Evolutionary conservation across 1,140 invertebrate genomes (phyloP).

Genomic region (Trinorchestia longiramus): DNA sequence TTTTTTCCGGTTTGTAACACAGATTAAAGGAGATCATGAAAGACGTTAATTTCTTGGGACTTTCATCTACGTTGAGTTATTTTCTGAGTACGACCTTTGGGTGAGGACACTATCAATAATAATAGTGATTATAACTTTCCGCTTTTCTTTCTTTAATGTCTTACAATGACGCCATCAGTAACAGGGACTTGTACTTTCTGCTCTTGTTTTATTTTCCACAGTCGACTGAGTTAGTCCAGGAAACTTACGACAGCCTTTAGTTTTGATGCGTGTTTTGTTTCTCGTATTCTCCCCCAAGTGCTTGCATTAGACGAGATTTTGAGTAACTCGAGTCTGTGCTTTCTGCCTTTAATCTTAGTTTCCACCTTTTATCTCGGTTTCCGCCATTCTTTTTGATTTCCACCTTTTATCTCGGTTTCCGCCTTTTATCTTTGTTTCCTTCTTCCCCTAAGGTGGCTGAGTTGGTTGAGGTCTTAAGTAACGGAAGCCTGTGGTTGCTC

Average conservation of each 20-base stretch:
- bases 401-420: not conserved
- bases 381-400: not conserved
- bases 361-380: not conserved
- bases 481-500: constrained; percentile 34
- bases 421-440: not conserved
- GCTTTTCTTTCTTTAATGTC: no score
- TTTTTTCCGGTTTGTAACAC: no score
- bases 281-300: not conserved
- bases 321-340: not conserved
- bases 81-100: no score
- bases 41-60: no score
- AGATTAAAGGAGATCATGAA: no score
- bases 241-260: not conserved
- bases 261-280: not conserved
- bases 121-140: no score
- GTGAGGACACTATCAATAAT: no score
- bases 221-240: not conserved
- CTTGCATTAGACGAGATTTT: not conserved
- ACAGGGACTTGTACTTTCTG: no score
- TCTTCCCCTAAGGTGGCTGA: not conserved
- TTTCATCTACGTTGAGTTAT: no score
- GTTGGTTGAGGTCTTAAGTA: not conserved
- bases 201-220: no score
- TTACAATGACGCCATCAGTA: no score
- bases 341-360: not conserved